Base-by-base conservation (phyloP, 2,797 vertebrate genomes). In the Sebastes alutus region DNA sequence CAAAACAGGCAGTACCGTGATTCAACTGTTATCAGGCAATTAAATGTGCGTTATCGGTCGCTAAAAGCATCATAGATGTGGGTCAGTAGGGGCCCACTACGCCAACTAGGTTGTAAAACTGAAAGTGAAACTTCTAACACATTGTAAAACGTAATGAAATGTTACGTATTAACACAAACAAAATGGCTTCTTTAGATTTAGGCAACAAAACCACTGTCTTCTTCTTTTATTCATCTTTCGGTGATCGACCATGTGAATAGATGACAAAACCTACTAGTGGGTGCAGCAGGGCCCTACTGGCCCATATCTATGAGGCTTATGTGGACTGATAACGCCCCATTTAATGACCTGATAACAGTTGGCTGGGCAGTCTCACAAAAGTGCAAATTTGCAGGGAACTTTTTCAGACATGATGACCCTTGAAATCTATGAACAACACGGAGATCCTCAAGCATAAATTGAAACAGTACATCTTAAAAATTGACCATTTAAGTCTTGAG, bases 351-450 rank as follows among this genome's bases (percentile, higher is more conserved):
- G 52, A 54, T 54, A 54, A 54, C n/a, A 54, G n/a, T 54, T 54
- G 4, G 52, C 52, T 54, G n/a, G n/a, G 38, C 55, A 58, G 20
- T 33, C 27, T 52, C 32, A 76, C 8, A 65, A 61, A 30, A 33
- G 62, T 68, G 52, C 59, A 86, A 83, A 78, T 64, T 55, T 78
- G 69, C 22, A 54, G 16, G 54, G 16, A 82, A 71, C 66, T 61
- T 74, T 10, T 75, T 59, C 52, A 61, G 75, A 22, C 49, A 82
- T 59, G 64, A 68, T 62, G 64, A 54, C 29, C 33, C 69, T 1
- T 18, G 22, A 55, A 75, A 60, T 65, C 56, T 60, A 80, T n/a
- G 9, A 75, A 75, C 33, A 54, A 71, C 25, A 56, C 33, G 16
- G 16, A 78, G 23, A 71, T 72, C 77, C 22, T 72, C 62, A 58